Conservation (phyloP, 2,888 invertebrate genomes). For the Periphyllus acericola region DNA sequence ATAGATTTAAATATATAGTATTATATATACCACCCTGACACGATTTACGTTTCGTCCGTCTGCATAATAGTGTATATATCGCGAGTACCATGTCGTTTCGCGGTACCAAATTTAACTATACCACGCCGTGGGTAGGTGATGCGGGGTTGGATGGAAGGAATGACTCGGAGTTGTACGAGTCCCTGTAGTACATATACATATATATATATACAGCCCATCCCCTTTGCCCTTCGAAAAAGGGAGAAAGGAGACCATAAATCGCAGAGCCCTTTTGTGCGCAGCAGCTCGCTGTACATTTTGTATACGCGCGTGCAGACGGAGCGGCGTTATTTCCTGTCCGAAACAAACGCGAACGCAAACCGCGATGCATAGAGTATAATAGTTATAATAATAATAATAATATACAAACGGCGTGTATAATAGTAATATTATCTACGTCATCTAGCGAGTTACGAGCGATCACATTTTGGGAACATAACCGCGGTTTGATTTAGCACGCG, state of each 20-base stretch:
- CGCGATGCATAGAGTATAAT: neutral
- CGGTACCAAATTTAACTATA: conserved; percentile 30
- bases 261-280: conserved; percentile 6
- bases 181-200: too few species aligned
- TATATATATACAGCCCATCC: too few species aligned
- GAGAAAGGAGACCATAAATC: conserved; percentile 32
- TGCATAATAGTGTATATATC: neutral
- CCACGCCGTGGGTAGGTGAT: neutral
- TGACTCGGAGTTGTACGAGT: neutral
- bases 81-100: conserved; percentile 28
- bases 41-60: neutral
- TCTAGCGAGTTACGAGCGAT: neutral
- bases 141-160: neutral
- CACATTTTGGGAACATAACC: neutral
- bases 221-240: conserved; percentile 4
- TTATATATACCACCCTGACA: neutral
- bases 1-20: neutral
- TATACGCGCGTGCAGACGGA: neutral
- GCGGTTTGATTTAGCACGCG: conserved; percentile 16
- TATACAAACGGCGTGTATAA: too few species aligned
- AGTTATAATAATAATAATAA: too few species aligned
- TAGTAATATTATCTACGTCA: neutral
- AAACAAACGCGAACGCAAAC: conserved; percentile 25
- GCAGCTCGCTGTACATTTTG: neutral
- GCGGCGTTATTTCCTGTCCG: conserved; percentile 53